Percentiles rank a stretch among this genome's conserved stretches.
These are phyloP conservation scores for Bombus waltoni DNA, from an alignment of 1,140 invertebrate genomes.

Conservation along the genomic window DNA sequence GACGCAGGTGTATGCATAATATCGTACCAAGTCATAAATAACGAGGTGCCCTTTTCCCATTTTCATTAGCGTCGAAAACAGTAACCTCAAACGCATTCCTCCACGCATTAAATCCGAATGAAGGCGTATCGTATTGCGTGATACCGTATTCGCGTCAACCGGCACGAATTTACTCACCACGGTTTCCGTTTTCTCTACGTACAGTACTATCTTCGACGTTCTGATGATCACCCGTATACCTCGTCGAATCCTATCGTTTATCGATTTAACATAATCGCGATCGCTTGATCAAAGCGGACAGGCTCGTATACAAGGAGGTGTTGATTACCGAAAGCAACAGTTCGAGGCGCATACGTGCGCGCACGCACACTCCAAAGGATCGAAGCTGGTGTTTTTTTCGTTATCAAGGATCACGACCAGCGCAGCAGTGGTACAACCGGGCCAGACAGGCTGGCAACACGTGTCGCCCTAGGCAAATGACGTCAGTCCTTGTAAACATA, in stretches of 20 bases:
- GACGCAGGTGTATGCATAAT: neutral
- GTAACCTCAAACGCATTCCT: neutral
- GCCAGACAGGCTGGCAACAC: constrained; percentile 71
- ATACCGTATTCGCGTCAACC: neutral
- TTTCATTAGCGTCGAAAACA: neutral
- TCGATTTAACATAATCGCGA: constrained; percentile 19
- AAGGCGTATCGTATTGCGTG: neutral
- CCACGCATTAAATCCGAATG: neutral
- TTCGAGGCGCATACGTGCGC: neutral
- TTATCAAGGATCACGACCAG: constrained; percentile 61
- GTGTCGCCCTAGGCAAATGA: constrained; percentile 66
- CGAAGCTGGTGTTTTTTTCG: constrained; percentile 47
- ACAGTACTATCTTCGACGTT: neutral
- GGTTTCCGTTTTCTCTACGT: neutral
- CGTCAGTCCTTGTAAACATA: constrained; percentile 67
- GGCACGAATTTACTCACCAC: neutral
- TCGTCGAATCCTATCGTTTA: constrained; percentile 28
- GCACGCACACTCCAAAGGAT: constrained; percentile 38
- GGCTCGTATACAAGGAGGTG: constrained; percentile 26
- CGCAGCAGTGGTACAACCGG: constrained; percentile 57
- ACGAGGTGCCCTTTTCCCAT: neutral
- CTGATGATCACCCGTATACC: neutral
- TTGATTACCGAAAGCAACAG: constrained; percentile 47
- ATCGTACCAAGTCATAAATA: neutral
- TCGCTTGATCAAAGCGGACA: constrained; percentile 8